Evolutionary conservation across 2,113 vertebrate genomes (phyloP).

Genomic region (Otus sunia): DNA sequence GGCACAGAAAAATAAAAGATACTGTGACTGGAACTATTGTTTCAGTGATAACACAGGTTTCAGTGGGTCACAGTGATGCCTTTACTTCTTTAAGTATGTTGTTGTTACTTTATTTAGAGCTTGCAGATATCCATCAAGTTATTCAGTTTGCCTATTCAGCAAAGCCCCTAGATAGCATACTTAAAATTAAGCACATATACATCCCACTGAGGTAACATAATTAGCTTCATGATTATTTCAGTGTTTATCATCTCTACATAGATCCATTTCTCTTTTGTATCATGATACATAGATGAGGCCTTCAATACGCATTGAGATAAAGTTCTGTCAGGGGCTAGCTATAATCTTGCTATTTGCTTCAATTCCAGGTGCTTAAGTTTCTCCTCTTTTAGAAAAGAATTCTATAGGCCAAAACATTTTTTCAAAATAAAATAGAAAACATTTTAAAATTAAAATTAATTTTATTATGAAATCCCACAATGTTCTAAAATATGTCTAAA

Average conservation of each 20-base stretch:
- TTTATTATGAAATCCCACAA: not conserved
- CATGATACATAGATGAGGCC: not conserved
- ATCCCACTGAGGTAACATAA: not conserved
- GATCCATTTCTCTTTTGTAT: not conserved
- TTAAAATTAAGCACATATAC: not conserved
- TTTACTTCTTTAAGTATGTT: not conserved
- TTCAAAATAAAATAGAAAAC: not conserved
- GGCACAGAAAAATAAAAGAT: not conserved
- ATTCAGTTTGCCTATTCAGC: not conserved
- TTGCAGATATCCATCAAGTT: not conserved
- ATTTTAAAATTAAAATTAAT: not conserved
- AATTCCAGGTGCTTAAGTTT: not conserved
- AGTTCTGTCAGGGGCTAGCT: not conserved
- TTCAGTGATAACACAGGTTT: not conserved
- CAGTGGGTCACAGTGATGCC: not conserved
- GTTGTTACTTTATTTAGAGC: not conserved
- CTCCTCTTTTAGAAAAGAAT: not conserved
- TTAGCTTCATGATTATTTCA: not conserved
- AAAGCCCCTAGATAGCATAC: not conserved
- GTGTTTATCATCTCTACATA: not conserved
- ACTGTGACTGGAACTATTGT: not conserved
- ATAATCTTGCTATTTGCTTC: not conserved
- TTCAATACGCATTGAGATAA: not conserved
- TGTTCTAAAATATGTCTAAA: not conserved
- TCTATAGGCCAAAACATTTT: not conserved